Evolutionary conservation across 2,113 vertebrate species (phyloP).

Genomic region (Trogon melanurus): DNA sequence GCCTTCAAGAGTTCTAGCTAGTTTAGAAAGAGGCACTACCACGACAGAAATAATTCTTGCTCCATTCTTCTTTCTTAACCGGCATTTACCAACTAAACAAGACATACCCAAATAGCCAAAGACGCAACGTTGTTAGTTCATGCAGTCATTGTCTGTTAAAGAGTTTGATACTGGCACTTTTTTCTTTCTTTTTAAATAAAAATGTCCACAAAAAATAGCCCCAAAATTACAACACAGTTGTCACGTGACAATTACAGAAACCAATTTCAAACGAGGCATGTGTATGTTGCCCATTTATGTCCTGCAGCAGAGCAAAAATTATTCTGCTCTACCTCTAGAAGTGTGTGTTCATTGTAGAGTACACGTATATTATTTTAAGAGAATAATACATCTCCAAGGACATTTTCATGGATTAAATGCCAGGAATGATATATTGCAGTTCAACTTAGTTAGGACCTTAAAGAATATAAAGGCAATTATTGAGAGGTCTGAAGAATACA

Average conservation of each 20-base stretch:
- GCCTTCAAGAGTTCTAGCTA: background rate
- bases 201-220: background rate
- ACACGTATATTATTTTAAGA: constrained; percentile 64
- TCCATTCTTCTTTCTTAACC: background rate
- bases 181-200: background rate
- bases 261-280: background rate
- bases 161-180: background rate
- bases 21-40: background rate
- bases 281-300: background rate
- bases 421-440: constrained; percentile 77
- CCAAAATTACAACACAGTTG: fast-evolving
- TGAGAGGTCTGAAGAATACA: constrained; percentile 29
- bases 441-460: constrained; percentile 55
- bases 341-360: background rate
- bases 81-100: background rate
- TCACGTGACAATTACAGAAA: background rate
- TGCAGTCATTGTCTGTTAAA: background rate
- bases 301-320: background rate
- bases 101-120: background rate
- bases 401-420: constrained; percentile 75
- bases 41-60: background rate
- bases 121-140: background rate
- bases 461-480: constrained; percentile 60
- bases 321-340: background rate
- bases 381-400: constrained; percentile 74